These are phyloP conservation scores for Sarcophilus harrisii DNA, from an alignment of 2,797 vertebrate species.

Conservation along the genomic window DNA sequence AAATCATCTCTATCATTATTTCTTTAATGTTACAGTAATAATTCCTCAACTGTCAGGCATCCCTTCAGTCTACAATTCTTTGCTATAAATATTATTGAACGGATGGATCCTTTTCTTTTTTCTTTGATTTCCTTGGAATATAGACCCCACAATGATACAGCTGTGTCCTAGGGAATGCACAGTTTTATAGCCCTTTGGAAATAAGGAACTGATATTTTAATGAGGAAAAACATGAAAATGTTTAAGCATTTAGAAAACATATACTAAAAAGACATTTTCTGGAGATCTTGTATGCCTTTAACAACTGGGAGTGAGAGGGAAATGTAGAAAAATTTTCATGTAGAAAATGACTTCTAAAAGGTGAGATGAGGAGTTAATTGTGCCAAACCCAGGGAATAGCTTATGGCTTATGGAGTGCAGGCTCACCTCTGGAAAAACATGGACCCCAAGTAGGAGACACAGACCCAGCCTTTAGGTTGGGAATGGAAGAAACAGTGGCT, in stretches of 20 bases:
- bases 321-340: not conserved
- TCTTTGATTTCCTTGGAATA: not conserved
- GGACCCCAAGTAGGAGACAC: not conserved
- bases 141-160: not conserved
- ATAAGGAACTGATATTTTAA: not conserved
- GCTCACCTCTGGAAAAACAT: not conserved
- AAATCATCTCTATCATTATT: not conserved
- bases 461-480: not conserved
- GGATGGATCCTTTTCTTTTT: not conserved
- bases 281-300: not conserved
- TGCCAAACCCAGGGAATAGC: not conserved
- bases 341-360: not conserved
- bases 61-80: not conserved
- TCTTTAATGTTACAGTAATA: not conserved
- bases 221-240: not conserved
- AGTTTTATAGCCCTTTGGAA: not conserved
- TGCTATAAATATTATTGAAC: not conserved
- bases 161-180: not conserved
- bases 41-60: not conserved
- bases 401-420: not conserved
- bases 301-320: not conserved
- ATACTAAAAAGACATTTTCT: not conserved
- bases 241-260: not conserved
- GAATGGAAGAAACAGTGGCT: no score
- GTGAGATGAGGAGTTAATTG: not conserved